A percentile compares a stretch with the other conserved stretches of the same genome.
Evolutionary conservation across 2,797 vertebrate genomes (phyloP).

Genomic region (Centroberyx gerrardi): DNA sequence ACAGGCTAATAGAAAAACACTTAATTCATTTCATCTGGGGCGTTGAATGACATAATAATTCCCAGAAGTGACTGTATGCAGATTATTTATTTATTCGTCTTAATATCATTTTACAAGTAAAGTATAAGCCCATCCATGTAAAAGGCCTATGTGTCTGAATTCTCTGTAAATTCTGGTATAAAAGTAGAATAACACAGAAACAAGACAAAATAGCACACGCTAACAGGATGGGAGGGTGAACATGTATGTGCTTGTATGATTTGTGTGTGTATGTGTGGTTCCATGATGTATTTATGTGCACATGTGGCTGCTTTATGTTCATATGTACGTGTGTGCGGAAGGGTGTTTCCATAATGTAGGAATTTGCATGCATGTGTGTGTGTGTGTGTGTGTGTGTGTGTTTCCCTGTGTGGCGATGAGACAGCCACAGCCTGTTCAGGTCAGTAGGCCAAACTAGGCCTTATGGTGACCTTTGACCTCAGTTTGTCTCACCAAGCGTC

Average conservation of each 20-base stretch:
- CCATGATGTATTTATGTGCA: not conserved
- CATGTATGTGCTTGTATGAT: too few species aligned
- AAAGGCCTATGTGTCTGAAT: too few species aligned
- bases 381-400: constrained; percentile 11
- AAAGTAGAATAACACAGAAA: too few species aligned
- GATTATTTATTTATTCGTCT: too few species aligned
- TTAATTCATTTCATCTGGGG: not conserved
- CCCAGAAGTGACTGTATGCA: too few species aligned
- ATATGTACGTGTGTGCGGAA: too few species aligned
- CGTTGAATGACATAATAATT: not conserved
- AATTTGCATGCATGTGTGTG: constrained; percentile 1
- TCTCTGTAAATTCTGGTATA: too few species aligned
- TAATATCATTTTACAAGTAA: not conserved
- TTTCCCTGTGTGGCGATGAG: not conserved
- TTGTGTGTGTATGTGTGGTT: not conserved
- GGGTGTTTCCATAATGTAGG: too few species aligned
- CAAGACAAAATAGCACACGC: too few species aligned
- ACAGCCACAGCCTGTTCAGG: not conserved
- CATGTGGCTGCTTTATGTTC: not conserved
- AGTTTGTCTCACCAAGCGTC: not conserved
- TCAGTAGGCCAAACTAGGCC: not conserved
- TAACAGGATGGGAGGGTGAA: too few species aligned
- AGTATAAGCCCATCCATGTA: too few species aligned
- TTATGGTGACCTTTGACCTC: constrained; percentile 29
- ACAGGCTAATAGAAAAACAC: too few species aligned